Conservation (phyloP, 1,140 invertebrate genomes). For the Halesus radiatus region DNA sequence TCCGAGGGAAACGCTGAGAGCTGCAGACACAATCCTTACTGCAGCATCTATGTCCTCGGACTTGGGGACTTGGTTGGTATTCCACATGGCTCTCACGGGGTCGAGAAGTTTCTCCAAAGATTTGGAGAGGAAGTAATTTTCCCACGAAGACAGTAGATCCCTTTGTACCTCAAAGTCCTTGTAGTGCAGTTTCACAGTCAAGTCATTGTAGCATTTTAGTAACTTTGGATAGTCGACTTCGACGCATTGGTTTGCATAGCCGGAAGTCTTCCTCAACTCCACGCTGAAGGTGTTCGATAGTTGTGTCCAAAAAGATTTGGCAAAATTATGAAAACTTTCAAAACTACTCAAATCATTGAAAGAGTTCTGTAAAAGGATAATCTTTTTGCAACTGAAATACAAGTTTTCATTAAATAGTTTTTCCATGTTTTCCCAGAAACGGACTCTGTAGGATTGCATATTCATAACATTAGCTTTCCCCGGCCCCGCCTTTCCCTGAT, state of each 20-base stretch:
- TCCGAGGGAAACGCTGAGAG: conserved; percentile 66
- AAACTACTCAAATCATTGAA: conserved; percentile 70
- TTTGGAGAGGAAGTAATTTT: conserved; percentile 89
- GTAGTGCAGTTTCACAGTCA: conserved; percentile 69
- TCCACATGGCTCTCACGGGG: conserved; percentile 87
- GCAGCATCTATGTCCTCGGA: conserved; percentile 68
- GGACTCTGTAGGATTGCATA: conserved; percentile 66
- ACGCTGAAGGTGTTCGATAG: conserved; percentile 67
- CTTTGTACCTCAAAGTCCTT: conserved; percentile 70
- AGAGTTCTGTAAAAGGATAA: conserved; percentile 71
- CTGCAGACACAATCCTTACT: conserved; percentile 66
- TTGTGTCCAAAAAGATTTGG: conserved; percentile 70
- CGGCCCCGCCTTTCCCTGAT: conserved; percentile 65
- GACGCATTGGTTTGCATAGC: conserved; percentile 86
- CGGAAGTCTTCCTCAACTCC: conserved; percentile 72
- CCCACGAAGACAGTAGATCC: conserved; percentile 77
- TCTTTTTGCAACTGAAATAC: conserved; percentile 65
- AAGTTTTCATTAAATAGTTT: conserved; percentile 65
- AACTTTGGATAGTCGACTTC: conserved; percentile 92
- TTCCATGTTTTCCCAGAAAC: conserved; percentile 69
- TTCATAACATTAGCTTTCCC: conserved; percentile 69
- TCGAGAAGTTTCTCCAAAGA: conserved; percentile 88
- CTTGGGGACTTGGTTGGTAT: conserved; percentile 64
- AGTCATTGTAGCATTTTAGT: conserved; percentile 75
- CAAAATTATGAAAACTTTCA: conserved; percentile 69